Percentiles rank a stretch among this genome's conserved stretches.
These are phyloP conservation scores for Galbula dea DNA, from an alignment of 2,113 vertebrate genomes.

Conservation along the genomic window DNA sequence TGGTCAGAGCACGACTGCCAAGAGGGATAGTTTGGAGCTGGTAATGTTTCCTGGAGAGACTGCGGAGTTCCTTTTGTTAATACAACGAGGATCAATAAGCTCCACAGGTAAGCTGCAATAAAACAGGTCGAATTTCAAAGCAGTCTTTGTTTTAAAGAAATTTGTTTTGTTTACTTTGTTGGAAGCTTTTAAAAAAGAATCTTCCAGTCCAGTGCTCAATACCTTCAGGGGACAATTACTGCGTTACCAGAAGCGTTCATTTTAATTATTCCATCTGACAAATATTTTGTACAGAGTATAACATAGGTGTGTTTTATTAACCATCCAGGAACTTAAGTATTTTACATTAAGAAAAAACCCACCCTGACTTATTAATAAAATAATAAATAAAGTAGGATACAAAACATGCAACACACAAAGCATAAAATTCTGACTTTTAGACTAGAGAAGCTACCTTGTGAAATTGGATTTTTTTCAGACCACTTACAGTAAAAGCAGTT, in stretches of 20 bases:
- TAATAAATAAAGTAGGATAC: not conserved
- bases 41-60: not conserved
- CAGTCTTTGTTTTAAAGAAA: not conserved
- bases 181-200: not conserved
- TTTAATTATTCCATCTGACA: conserved; percentile 28
- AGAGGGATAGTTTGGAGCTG: not conserved
- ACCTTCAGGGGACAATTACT: conserved; percentile 31
- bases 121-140: not conserved
- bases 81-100: not conserved
- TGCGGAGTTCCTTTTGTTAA: not conserved
- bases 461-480: not conserved
- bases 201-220: not conserved
- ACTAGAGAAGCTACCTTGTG: not conserved
- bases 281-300: not conserved
- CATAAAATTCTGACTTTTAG: not conserved
- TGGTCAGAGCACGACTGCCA: not conserved
- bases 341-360: not conserved
- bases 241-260: conserved; percentile 15
- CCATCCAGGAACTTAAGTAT: not conserved
- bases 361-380: not conserved
- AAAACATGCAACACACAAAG: not conserved
- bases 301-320: not conserved
- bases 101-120: not conserved
- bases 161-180: conserved; percentile 22
- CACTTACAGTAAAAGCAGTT: not conserved